Evolutionary conservation across 2,113 vertebrate genomes (phyloP).

Genomic region (Scomber colias): DNA sequence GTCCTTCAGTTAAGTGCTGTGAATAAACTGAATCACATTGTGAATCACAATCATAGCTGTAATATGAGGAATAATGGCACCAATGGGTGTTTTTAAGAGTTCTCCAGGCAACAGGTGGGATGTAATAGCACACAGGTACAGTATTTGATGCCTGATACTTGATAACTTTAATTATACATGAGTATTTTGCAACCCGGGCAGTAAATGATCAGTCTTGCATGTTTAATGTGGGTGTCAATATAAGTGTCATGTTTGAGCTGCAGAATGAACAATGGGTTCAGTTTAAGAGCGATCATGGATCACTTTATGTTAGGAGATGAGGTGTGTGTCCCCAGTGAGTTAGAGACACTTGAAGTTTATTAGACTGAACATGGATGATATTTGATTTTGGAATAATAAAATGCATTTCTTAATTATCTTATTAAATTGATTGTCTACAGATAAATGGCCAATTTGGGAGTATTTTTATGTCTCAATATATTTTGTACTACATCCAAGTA

Average conservation of each 20-base stretch:
- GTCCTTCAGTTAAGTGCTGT: conserved; percentile 7
- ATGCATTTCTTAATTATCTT: background rate
- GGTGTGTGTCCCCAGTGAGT: background rate
- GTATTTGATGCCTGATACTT: background rate
- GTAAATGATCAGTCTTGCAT: background rate
- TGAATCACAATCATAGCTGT: conserved; percentile 4
- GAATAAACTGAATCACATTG: background rate
- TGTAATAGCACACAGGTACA: background rate
- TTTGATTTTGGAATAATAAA: no score
- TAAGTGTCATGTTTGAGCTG: background rate
- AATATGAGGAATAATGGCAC: conserved; percentile 12
- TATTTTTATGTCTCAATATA: no score
- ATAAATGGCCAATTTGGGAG: no score
- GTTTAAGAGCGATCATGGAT: background rate
- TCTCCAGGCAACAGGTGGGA: background rate
- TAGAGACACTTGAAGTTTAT: background rate
- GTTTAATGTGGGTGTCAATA: conserved; percentile 15
- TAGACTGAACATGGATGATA: no score
- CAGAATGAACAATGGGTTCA: background rate
- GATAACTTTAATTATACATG: conserved; percentile 22
- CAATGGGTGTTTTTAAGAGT: conserved; percentile 7
- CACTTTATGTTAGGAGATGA: background rate
- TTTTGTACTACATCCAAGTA: no score
- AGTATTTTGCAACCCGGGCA: background rate
- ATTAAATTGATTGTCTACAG: background rate